Evolutionary conservation across 2,888 invertebrate species (phyloP), one percentile per base, ranked within the genome.

Genomic region (Campoletis raptor): DNA sequence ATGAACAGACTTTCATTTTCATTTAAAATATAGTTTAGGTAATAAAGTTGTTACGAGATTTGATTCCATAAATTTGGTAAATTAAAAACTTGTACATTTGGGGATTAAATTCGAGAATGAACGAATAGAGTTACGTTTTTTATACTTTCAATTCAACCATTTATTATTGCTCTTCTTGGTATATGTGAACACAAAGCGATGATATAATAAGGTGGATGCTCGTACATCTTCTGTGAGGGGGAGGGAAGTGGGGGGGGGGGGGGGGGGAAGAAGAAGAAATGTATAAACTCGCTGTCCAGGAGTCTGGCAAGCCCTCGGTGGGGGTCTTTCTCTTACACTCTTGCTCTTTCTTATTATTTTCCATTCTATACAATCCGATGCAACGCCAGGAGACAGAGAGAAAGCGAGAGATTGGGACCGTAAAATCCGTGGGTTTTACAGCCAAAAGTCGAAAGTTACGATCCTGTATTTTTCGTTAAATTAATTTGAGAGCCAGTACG

Each of bases 381-480:
- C 81, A 80, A 83, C 64, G 72, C n/a, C 79, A 69, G 45, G 85
- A n/a, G 37, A 40, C 18, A 69, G n/a, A 54, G 64, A 37, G 78
- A 78, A 37, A 52, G 24, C 36, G 61, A 18, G 48, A 18, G 18
- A 67, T 45, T n/a, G 81, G 74, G 81, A 87, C 89, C 87, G 88
- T 89, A 89, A 90, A 90, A 89, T 85, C 79, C 85, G 86, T 81
- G 85, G 88, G 85, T 89, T 90, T 90, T 89, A 88, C 88, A 87
- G 87, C 85, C 88, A 90, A 88, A 89, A 91, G 90, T 89, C 87
- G 87, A 91, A 91, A 92, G 89, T 92, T 92, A 92, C 90, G 92
- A 91, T 89, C 89, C 88, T 89, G 92, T 74, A 81, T 85, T 89
- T 91, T 91, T 91, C 90, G 89, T 91, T 92, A 89, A 90, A 91